These are phyloP conservation scores for Anguilla obscura DNA, from an alignment of 2,797 vertebrate species.

Conservation along the genomic window DNA sequence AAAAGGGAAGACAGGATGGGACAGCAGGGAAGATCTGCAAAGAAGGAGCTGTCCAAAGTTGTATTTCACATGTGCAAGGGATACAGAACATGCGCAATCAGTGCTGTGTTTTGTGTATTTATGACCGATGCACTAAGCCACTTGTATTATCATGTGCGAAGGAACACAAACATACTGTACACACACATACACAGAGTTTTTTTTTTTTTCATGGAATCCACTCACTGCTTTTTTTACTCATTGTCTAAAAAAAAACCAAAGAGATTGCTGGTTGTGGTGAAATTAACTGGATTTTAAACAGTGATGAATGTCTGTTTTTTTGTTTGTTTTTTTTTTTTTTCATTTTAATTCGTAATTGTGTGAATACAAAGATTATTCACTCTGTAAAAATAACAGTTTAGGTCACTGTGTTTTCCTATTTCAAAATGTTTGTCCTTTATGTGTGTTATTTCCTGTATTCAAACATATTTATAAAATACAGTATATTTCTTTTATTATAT, in stretches of 20 bases:
- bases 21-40: background rate
- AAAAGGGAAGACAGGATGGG: background rate
- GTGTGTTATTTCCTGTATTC: constrained; percentile 40
- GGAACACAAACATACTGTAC: background rate
- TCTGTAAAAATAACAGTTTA: constrained; percentile 31
- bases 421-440: constrained; percentile 56
- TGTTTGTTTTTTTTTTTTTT: background rate
- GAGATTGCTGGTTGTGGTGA: constrained; percentile 17
- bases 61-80: background rate
- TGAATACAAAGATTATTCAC: background rate
- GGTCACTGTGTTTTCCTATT: constrained; percentile 45
- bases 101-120: constrained; percentile 1
- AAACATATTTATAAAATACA: constrained; percentile 46
- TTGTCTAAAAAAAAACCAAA: constrained; percentile 7
- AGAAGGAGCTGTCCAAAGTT: background rate
- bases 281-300: constrained; percentile 20
- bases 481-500: constrained; percentile 60
- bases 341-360: constrained; percentile 39
- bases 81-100: background rate
- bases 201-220: background rate
- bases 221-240: background rate
- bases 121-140: background rate
- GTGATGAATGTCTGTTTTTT: constrained; percentile 11
- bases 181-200: background rate
- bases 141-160: background rate